Conservation (phyloP, 2,797 vertebrate genomes). For the Streptopelia turtur region DNA sequence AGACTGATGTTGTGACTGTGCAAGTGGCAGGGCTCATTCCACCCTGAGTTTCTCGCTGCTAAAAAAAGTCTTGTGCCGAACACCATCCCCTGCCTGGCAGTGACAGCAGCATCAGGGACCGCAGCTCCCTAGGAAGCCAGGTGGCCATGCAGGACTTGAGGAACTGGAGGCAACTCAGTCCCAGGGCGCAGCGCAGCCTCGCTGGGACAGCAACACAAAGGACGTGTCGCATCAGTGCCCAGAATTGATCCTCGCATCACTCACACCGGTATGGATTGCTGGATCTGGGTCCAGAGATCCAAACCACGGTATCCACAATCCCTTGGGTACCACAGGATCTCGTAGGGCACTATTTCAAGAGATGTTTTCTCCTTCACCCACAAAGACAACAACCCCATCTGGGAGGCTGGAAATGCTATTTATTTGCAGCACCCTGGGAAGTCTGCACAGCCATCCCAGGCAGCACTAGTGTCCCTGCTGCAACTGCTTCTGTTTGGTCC, state of each 20-base stretch:
- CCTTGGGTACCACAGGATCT: background rate
- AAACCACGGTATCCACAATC: accelerated
- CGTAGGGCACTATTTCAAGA: background rate
- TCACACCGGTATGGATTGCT: background rate
- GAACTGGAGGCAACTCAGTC: background rate
- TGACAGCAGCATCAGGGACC: background rate
- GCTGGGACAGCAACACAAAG: background rate
- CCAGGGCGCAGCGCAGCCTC: background rate
- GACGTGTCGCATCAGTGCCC: background rate
- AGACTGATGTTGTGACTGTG: slow-evolving; percentile 41
- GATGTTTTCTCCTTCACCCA: background rate
- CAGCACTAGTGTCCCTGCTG: background rate
- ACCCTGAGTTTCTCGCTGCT: background rate
- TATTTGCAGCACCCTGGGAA: background rate
- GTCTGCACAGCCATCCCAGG: background rate
- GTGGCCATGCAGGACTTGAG: background rate
- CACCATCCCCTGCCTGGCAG: background rate
- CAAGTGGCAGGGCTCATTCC: slow-evolving; percentile 22
- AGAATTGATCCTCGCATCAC: background rate
- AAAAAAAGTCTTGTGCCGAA: background rate
- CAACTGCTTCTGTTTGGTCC: background rate
- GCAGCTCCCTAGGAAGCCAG: background rate
- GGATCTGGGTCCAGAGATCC: background rate
- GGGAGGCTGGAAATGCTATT: background rate
- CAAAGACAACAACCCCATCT: background rate